Conservation (phyloP, 1,140 invertebrate species). For the Drosophila ananassae region DNA sequence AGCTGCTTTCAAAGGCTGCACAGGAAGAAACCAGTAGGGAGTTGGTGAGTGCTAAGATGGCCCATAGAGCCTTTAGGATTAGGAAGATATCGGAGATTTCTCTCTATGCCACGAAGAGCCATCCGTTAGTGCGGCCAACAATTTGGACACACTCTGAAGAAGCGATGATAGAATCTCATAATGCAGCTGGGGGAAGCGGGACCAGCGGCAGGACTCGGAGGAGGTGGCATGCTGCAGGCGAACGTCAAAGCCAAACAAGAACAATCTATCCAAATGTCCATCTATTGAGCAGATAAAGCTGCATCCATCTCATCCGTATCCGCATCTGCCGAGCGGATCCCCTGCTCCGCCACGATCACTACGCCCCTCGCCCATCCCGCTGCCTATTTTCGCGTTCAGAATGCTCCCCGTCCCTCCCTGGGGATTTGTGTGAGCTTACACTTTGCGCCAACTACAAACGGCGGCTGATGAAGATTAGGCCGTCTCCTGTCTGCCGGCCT, state of each 20-base stretch:
- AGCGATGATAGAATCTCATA: conserved; percentile 78
- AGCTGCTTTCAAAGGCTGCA: conserved; percentile 44
- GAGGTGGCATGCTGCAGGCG: conserved; percentile 25
- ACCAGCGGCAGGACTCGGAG: not conserved
- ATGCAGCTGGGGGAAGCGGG: conserved; percentile 34
- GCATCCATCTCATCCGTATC: conserved; percentile 51
- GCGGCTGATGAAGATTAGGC: conserved; percentile 80
- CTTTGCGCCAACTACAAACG: conserved; percentile 80
- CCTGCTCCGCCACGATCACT: not conserved
- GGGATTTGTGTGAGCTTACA: conserved; percentile 80
- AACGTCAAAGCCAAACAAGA: conserved; percentile 81
- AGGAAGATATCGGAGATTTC: not conserved
- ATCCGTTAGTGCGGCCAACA: conserved; percentile 62
- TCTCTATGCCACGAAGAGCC: not conserved
- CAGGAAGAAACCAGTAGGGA: not conserved
- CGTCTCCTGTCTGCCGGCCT: conserved; percentile 37
- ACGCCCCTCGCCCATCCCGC: conserved; percentile 5
- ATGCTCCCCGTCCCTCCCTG: conserved; percentile 21
- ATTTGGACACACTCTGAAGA: conserved; percentile 65
- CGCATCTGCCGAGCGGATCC: conserved; percentile 7
- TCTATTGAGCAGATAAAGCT: conserved; percentile 82
- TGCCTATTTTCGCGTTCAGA: conserved; percentile 21
- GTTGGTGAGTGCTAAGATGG: not conserved
- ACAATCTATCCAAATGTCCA: conserved; percentile 83
- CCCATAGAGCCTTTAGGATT: not conserved